Evolutionary conservation across 2,113 vertebrate genomes (phyloP).

Genomic region (Psephotus haematonotus): DNA sequence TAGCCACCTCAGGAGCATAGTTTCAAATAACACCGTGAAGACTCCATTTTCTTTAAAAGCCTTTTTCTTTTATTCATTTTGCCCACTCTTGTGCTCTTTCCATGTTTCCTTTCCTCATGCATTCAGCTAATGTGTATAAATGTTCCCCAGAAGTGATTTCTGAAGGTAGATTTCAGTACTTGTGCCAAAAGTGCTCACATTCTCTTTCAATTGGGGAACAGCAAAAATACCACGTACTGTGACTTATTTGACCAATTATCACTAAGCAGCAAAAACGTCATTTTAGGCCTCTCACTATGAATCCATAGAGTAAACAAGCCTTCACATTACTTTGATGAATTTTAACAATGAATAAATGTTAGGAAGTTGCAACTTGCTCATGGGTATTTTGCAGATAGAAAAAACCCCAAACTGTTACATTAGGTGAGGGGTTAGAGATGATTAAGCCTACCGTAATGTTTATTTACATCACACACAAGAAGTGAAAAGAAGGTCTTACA

Average conservation of each 20-base stretch:
- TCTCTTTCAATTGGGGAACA: neutral
- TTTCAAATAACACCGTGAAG: neutral
- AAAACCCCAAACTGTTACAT: neutral
- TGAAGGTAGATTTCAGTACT: slow-evolving; percentile 2
- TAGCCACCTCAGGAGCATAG: neutral
- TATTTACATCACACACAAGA: neutral
- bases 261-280: neutral
- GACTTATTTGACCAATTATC: neutral
- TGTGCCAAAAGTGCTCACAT: neutral
- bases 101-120: neutral
- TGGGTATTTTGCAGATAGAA: neutral
- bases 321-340: neutral
- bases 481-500: neutral
- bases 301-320: neutral
- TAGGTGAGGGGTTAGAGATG: neutral
- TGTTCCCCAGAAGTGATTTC: slow-evolving; percentile 28
- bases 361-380: neutral
- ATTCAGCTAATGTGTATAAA: neutral
- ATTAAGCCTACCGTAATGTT: neutral
- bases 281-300: neutral
- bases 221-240: neutral
- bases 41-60: neutral
- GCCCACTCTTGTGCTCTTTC: neutral
- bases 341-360: neutral
- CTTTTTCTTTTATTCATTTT: neutral